A percentile compares a stretch with the other conserved stretches of the same genome.
Evolutionary conservation across 2,888 invertebrate genomes (phyloP).

Genomic region (Stenurella melanura): DNA sequence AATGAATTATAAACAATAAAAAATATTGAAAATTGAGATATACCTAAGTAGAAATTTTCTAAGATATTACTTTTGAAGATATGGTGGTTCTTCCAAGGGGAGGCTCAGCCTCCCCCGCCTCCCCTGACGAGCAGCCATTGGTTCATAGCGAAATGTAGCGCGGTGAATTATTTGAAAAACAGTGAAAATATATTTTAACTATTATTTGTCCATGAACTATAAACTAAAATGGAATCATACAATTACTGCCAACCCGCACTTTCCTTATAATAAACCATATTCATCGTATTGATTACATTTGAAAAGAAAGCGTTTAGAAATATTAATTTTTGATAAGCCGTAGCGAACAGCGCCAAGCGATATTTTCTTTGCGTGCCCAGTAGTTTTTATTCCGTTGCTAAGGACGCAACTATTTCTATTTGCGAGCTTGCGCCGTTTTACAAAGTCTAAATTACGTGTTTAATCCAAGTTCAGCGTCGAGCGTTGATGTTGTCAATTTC

Average conservation of each 20-base stretch:
- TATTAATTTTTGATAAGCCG: conserved; percentile 30
- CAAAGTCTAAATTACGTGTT: conserved; percentile 41
- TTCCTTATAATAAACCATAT: background rate
- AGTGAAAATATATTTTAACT: background rate
- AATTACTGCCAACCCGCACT: background rate
- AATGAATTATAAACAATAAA: no score
- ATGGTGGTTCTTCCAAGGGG: no score
- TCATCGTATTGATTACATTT: conserved; percentile 14
- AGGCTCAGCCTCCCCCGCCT: no score
- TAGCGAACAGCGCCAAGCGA: conserved; percentile 24
- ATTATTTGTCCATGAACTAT: background rate
- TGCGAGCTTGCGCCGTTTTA: conserved; percentile 40
- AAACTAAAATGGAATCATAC: background rate
- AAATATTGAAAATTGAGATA: no score
- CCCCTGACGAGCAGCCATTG: no score
- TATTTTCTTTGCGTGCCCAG: conserved; percentile 22
- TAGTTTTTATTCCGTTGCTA: conserved; percentile 35
- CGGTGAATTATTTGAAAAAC: no score
- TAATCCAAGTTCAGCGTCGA: conserved; percentile 75
- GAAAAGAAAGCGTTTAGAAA: conserved; percentile 25
- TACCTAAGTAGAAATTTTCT: no score
- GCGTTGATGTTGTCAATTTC: conserved; percentile 36
- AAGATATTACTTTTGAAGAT: no score
- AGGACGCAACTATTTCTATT: conserved; percentile 41
- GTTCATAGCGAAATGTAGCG: no score